Evolutionary conservation across 2,888 invertebrate species (phyloP), one percentile per base, ranked within the genome.

Genomic region (Polyommatus icarus): DNA sequence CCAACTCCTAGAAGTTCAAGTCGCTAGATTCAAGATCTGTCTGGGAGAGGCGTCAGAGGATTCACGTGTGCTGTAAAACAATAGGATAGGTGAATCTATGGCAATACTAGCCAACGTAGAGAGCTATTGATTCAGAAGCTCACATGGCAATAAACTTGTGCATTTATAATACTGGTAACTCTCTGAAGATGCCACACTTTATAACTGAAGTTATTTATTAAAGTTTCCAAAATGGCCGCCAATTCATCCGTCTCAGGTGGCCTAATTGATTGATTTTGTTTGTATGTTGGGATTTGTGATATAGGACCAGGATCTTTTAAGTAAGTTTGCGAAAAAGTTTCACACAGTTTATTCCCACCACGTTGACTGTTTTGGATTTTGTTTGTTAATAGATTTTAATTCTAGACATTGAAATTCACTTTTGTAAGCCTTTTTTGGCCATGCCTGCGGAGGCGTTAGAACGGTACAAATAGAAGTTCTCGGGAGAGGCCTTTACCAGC

Each of bases 151-250:
- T n/a, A 20, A n/a, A 59, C 20, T 12, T 61, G 61, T 3, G 61
- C 61, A 61, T 61, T 61, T 24, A 61, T 61, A 61, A 24, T 67
- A 67, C 67, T 15, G 29, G 0, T 0, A 29, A 67, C 67, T 67
- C 67, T 15, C 67, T 29, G 12, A 29, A 67, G 67, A 67, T 67
- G 67, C 29, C 5, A 12, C 67, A 67, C 18, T 67, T 67, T 67
- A 18, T 32, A 67, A 18, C 15, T 32, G 67, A 67, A 67, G 67
- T 67, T 67, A 67, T 67, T 67, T 67, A 67, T 67, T 29, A 67
- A 29, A 67, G 29, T 67, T 67, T 67, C 67, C 67, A 67, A 67
- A 67, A 32, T 67, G 67, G 67, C 67, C 20, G 67, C 67, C 24
- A 24, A 24, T 61, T 24, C 67, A 67, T 67, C 29, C 67, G 29